Evolutionary conservation across 2,797 vertebrate species (phyloP).

Genomic region (Bufotes viridis): DNA sequence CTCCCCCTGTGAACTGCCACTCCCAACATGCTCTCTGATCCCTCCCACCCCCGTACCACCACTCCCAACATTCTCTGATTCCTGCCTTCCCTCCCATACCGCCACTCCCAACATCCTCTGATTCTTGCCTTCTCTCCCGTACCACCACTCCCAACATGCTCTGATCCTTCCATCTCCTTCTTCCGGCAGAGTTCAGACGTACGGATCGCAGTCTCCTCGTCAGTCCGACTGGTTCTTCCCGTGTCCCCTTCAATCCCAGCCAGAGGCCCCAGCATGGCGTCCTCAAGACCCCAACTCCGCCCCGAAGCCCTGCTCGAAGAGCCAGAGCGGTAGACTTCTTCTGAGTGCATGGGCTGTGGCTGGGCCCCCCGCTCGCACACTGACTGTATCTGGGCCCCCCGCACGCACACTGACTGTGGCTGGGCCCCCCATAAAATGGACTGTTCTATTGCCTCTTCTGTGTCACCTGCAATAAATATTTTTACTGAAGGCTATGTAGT

Average conservation of each 20-base stretch:
- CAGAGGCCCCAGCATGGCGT: constrained; percentile 88
- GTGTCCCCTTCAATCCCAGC: constrained; percentile 90
- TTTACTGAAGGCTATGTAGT: background rate
- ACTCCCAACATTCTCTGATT: no score
- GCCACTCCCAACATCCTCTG: no score
- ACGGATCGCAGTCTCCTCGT: constrained; percentile 88
- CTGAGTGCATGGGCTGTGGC: background rate
- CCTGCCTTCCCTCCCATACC: no score
- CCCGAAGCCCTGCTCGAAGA: background rate
- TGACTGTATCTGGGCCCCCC: background rate
- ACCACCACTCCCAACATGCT: no score
- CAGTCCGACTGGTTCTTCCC: constrained; percentile 84
- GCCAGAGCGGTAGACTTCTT: constrained; percentile 40
- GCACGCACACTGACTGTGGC: background rate
- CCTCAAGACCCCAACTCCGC: constrained; percentile 82
- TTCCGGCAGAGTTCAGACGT: constrained; percentile 86
- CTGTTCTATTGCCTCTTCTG: background rate
- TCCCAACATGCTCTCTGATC: background rate
- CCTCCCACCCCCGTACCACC: no score
- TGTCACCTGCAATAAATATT: background rate
- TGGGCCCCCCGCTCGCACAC: background rate
- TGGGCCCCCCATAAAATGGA: background rate
- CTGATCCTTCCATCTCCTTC: constrained; percentile 1
- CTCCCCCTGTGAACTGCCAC: background rate
- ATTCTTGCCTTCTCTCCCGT: no score